Evolutionary conservation across 1,140 invertebrate genomes (phyloP).

Genomic region (Lethrus apterus): DNA sequence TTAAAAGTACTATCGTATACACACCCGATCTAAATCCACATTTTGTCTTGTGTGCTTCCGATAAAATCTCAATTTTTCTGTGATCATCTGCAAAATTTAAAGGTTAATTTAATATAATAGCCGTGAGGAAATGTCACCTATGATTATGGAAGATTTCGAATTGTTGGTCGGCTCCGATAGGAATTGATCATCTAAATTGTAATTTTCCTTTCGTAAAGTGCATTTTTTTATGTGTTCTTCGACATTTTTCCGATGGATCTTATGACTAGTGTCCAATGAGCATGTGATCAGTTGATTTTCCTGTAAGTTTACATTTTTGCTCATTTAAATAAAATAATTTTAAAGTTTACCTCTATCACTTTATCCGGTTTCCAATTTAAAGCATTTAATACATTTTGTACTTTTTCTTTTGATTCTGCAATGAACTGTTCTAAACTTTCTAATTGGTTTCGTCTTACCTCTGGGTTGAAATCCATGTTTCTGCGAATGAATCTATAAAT

Average conservation of each 20-base stretch:
- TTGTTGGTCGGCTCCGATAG: conserved; percentile 39
- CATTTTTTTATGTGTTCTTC: conserved; percentile 44
- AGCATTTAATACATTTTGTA: conserved; percentile 29
- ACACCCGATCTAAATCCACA: conserved; percentile 25
- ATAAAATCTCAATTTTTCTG: conserved; percentile 42
- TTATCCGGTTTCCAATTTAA: conserved; percentile 30
- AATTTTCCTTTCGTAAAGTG: conserved; percentile 45
- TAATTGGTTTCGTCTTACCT: conserved; percentile 37
- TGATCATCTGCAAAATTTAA: conserved; percentile 41
- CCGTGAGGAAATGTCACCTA: no score
- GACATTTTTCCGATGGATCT: conserved; percentile 36
- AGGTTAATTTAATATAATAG: no score
- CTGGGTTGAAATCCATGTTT: conserved; percentile 37
- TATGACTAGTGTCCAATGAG: conserved; percentile 43
- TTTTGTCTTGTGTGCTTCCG: conserved; percentile 31
- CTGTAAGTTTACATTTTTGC: conserved; percentile 15
- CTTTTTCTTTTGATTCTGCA: conserved; percentile 29
- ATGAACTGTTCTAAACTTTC: conserved; percentile 39
- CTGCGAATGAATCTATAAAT: no score
- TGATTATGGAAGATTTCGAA: conserved; percentile 21
- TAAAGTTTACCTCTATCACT: conserved; percentile 23
- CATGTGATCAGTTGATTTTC: conserved; percentile 37
- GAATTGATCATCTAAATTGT: conserved; percentile 40
- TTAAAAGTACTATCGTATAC: conserved; percentile 8
- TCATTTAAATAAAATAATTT: conserved; percentile 14